Percentiles rank a stretch among this genome's conserved stretches.
Conservation (phyloP, 2,113 vertebrate species). For the Festucalex cinctus region DNA sequence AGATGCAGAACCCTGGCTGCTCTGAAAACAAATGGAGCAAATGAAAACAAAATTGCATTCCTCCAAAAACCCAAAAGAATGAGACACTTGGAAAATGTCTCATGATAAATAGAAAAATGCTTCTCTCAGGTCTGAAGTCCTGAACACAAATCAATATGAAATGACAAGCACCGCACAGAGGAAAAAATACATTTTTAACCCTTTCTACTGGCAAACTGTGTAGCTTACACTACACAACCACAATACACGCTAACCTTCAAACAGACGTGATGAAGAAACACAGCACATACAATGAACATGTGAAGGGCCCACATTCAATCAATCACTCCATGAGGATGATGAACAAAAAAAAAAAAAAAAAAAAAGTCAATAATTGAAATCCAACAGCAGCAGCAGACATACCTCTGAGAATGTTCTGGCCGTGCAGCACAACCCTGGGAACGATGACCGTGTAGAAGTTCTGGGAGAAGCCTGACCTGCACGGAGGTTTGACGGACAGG, state of each 20-base stretch:
- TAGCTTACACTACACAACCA: constrained; percentile 22
- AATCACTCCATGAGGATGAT: constrained; percentile 14
- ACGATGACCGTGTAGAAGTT: constrained; percentile 78
- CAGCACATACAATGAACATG: constrained; percentile 1
- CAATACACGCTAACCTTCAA: constrained; percentile 30
- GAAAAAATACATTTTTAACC: neutral
- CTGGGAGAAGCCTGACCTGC: constrained; percentile 77
- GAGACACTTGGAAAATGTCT: constrained; percentile 34
- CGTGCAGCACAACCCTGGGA: constrained; percentile 70
- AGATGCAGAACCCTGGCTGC: constrained; percentile 30
- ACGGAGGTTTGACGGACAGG: constrained; percentile 57
- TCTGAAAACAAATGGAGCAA: constrained; percentile 43
- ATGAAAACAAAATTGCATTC: constrained; percentile 55
- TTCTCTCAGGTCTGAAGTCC: neutral
- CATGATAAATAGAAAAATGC: constrained; percentile 22
- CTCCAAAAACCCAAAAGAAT: constrained; percentile 40
- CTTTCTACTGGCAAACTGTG: constrained; percentile 1
- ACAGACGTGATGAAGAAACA: constrained; percentile 27
- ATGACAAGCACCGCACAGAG: constrained; percentile 16
- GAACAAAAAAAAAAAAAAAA: constrained; percentile 23
- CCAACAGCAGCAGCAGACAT: constrained; percentile 42
- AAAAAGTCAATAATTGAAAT: constrained; percentile 36
- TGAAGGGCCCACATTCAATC: constrained; percentile 19
- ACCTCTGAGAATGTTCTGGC: constrained; percentile 76
- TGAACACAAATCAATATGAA: constrained; percentile 6